Conservation (phyloP, 2,113 vertebrate genomes). For the Catharus fuscescens region DNA sequence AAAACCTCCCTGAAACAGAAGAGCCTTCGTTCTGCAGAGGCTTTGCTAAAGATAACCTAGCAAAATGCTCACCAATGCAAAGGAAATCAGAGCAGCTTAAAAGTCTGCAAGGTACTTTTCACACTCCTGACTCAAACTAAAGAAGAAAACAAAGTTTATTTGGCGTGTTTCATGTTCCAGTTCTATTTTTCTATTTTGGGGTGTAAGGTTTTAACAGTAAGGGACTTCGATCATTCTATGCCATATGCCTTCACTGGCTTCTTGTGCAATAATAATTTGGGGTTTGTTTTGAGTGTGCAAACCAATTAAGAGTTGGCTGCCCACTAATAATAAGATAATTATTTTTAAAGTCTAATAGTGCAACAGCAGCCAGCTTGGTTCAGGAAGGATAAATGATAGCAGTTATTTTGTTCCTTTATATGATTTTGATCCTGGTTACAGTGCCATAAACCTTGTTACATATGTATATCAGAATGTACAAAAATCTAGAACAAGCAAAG, state of each 20-base stretch:
- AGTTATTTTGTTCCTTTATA: constrained; percentile 67
- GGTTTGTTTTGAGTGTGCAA: constrained; percentile 79
- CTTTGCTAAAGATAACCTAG: constrained; percentile 43
- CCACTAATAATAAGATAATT: constrained; percentile 70
- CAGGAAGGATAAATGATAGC: constrained; percentile 61
- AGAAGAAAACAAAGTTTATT: constrained; percentile 74
- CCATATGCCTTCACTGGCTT: constrained; percentile 87
- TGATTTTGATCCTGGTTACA: constrained; percentile 78
- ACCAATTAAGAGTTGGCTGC: constrained; percentile 78
- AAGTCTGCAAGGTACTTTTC: constrained; percentile 65
- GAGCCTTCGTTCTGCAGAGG: constrained; percentile 42
- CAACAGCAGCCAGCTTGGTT: constrained; percentile 76
- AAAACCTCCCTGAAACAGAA: background rate
- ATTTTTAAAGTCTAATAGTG: constrained; percentile 64
- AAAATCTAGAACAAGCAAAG: constrained; percentile 71
- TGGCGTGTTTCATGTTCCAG: constrained; percentile 83
- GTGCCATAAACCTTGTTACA: constrained; percentile 86
- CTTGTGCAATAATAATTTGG: constrained; percentile 90
- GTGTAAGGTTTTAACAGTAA: constrained; percentile 74
- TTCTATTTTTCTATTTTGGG: constrained; percentile 87
- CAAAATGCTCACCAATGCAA: constrained; percentile 16
- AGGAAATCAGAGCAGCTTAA: constrained; percentile 48
- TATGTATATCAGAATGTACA: constrained; percentile 84
- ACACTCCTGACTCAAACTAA: constrained; percentile 65
- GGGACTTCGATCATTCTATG: constrained; percentile 83